Base-by-base conservation (phyloP, 2,888 invertebrate species). In the Pandemis cinnamomeana region DNA sequence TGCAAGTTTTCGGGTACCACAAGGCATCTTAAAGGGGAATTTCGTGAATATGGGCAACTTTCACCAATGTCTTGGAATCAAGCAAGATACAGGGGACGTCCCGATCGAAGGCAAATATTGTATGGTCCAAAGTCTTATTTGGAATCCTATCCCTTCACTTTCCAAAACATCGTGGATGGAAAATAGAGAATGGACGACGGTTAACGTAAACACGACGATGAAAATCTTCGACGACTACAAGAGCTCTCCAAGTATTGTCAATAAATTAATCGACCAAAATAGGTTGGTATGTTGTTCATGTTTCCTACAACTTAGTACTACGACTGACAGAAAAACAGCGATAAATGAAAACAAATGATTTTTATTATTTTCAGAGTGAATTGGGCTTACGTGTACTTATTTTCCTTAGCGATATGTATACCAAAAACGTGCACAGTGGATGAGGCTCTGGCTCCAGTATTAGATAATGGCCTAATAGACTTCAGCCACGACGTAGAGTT, bases 51-150 rank as follows among this genome's bases (percentile, higher is more conserved):
- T 86, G 15, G 89, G 89, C 0, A 83, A 84, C 72, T 89, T 87
- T 53, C 78, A 82, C 48, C 84, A 86, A 77, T 89, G 89, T 71
- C 79, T 87, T 6, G 78, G 67, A 0, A 85, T 88, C 62, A 77
- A 80, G 7, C 67, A 82, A 53, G 63, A 79, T 10, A 36, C 79
- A 1, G 75, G 78, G 7, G 75, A 78, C 20, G 77, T 78, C 7
- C 64, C 72, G 0, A 80, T 88, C 0, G 79, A 86, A 78, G 89
- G 88, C 42, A 89, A 89, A 80, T 88, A 86, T 72, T 91, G 91
- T 70, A 81, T 82, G 61, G 83, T 87, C 0, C 64, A 63, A 7
- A 70, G 85, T 13, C 84, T 86, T 10, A 48, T 62, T 46, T 20
- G 51, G 44, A 71, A 53, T 51, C n/a, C 51, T 51, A 51, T 51